Conservation (phyloP, 2,797 vertebrate genomes). For the Pogonophryne albipinna region DNA sequence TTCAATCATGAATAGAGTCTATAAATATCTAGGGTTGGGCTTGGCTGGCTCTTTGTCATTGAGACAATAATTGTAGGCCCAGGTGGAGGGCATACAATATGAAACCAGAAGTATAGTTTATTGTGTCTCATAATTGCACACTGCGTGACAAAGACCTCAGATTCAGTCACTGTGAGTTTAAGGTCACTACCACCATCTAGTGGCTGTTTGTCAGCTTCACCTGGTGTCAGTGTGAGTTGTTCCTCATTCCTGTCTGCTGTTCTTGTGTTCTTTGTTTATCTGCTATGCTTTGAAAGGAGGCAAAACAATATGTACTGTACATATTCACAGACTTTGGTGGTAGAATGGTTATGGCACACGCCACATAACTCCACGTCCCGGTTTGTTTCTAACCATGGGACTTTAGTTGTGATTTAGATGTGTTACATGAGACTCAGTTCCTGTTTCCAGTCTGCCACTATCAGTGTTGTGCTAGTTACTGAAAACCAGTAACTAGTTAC, state of each 20-base stretch:
- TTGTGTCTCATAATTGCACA: constrained; percentile 29
- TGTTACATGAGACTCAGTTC: too few species aligned
- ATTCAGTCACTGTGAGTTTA: not conserved
- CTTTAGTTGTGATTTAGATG: too few species aligned
- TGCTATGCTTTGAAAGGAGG: not conserved
- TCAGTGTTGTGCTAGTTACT: too few species aligned
- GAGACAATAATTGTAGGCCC: constrained; percentile 34
- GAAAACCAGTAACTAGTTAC: too few species aligned
- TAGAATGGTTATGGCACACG: too few species aligned
- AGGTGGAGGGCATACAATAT: constrained; percentile 9
- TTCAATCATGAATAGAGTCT: not conserved
- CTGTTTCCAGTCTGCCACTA: too few species aligned
- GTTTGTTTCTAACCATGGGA: too few species aligned
- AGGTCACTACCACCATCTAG: constrained; percentile 68
- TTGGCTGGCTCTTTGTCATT: constrained; percentile 29
- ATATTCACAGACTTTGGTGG: too few species aligned
- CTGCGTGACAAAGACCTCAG: not conserved
- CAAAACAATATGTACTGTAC: too few species aligned
- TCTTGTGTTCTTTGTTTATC: not conserved
- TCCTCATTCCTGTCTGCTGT: not conserved
- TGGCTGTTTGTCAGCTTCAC: constrained; percentile 32
- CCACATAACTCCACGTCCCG: too few species aligned
- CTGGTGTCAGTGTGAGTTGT: not conserved
- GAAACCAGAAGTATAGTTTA: constrained; percentile 40
- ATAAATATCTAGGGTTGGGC: constrained; percentile 19